These are phyloP conservation scores for Polydrusus cervinus DNA, from an alignment of 2,888 invertebrate genomes.

Conservation along the genomic window DNA sequence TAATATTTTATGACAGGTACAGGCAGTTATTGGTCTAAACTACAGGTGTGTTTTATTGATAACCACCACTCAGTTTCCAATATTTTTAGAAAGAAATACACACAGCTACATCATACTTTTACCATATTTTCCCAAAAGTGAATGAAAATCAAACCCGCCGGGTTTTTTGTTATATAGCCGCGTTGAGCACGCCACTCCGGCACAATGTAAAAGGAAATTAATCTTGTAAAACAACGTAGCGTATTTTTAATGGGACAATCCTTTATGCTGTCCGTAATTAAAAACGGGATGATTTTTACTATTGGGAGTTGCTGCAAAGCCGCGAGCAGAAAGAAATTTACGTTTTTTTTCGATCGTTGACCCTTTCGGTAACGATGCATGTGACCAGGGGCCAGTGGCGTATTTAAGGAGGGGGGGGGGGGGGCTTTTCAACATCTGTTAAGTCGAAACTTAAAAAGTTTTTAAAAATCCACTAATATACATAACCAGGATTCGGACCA, in stretches of 20 bases:
- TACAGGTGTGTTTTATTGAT: no score
- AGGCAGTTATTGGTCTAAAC: background rate
- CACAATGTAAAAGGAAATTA: constrained; percentile 31
- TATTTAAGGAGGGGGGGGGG: background rate
- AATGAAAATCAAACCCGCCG: constrained; percentile 23
- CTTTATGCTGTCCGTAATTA: constrained; percentile 31
- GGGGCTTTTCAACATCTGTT: no score
- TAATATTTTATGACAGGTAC: background rate
- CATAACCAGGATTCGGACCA: no score
- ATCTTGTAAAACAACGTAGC: constrained; percentile 34
- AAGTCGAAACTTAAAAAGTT: no score
- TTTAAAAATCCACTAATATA: no score
- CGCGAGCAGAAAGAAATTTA: background rate
- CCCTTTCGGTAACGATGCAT: background rate
- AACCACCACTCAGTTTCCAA: background rate
- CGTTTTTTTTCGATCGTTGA: background rate
- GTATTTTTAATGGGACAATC: constrained; percentile 42
- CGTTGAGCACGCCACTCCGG: constrained; percentile 1
- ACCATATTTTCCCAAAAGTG: constrained; percentile 2
- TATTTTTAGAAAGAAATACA: background rate
- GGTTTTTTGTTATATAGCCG: constrained; percentile 22
- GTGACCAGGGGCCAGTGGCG: no score
- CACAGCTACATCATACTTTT: no score
- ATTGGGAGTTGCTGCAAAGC: constrained; percentile 15
- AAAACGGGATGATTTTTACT: constrained; percentile 24